Evolutionary conservation across 2,888 invertebrate genomes (phyloP).

Genomic region (Malacosoma neustria): DNA sequence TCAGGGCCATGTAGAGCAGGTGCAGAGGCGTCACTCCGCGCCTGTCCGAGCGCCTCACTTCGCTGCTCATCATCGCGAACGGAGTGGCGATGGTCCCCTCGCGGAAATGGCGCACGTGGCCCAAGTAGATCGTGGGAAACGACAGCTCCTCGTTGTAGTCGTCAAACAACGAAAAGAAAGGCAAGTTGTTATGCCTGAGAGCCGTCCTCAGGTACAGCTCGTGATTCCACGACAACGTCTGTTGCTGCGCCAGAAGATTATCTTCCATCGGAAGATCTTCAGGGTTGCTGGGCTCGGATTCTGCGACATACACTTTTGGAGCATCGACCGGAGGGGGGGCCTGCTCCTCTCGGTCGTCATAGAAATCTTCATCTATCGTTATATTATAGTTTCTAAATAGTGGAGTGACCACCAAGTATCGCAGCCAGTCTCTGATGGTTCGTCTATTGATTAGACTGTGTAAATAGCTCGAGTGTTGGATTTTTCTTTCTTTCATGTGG

Average conservation of each 20-base stretch:
- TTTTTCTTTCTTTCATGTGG: constrained; percentile 7
- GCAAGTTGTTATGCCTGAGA: too few relatives aligned
- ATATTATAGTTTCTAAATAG: constrained; percentile 5
- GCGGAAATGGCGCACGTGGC: too few relatives aligned
- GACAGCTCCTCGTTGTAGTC: constrained; percentile 36
- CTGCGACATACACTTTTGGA: too few relatives aligned
- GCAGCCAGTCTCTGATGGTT: constrained; percentile 6
- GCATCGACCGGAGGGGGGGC: not conserved
- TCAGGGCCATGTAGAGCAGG: constrained; percentile 9
- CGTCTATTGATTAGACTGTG: constrained; percentile 7
- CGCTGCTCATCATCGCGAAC: constrained; percentile 1
- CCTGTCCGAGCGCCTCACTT: constrained; percentile 1
- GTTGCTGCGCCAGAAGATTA: not conserved
- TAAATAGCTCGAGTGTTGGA: constrained; percentile 6
- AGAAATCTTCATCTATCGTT: constrained; percentile 3
- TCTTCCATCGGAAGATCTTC: not conserved
- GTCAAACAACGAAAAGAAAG: constrained; percentile 27
- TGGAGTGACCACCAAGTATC: constrained; percentile 2
- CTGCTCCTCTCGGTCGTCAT: not conserved
- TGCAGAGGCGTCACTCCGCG: constrained; percentile 2
- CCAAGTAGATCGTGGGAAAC: constrained; percentile 25
- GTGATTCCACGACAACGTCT: not conserved
- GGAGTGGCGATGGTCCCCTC: constrained; percentile 1
- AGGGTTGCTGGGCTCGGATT: too few relatives aligned
- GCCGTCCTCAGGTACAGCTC: not conserved